A percentile compares a stretch with the other conserved stretches of the same genome.
phyloP scores from a whole-genome alignment of 2,113 vertebrate species.

The Gorsachius goisagi region DNA sequence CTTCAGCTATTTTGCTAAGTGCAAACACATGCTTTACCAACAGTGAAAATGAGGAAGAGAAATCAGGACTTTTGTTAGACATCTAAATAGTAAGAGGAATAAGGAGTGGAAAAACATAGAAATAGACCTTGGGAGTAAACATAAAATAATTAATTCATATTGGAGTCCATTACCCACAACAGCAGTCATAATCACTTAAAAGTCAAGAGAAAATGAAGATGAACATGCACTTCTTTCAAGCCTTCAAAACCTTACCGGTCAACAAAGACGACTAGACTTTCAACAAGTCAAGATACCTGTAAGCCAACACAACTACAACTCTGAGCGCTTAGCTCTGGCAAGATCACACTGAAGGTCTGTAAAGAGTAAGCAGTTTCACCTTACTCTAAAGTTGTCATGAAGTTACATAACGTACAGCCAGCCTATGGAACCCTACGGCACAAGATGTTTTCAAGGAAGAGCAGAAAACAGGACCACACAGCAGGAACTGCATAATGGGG shows the following conservation, averaged over 20 bases:
- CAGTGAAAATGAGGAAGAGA: neutral
- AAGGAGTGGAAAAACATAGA: neutral
- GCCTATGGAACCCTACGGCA: neutral
- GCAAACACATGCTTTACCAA: neutral
- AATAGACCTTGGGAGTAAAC: neutral
- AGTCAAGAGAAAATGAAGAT: neutral
- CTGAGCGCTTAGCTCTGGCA: neutral
- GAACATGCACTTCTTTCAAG: neutral
- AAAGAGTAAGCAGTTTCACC: neutral
- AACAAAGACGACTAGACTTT: neutral
- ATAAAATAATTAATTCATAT: neutral
- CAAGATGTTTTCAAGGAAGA: neutral
- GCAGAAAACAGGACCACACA: neutral
- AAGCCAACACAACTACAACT: neutral
- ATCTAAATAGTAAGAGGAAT: neutral
- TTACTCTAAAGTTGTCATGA: neutral
- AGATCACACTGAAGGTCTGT: neutral
- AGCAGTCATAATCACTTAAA: neutral
- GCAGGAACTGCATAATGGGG: neutral
- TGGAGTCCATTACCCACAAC: neutral
- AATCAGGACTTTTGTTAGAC: neutral
- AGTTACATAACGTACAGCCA: neutral
- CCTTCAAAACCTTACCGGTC: neutral
- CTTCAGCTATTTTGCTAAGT: neutral
- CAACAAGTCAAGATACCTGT: neutral